Conservation (phyloP, 2,113 vertebrate species). For the Dipodomys merriami region DNA sequence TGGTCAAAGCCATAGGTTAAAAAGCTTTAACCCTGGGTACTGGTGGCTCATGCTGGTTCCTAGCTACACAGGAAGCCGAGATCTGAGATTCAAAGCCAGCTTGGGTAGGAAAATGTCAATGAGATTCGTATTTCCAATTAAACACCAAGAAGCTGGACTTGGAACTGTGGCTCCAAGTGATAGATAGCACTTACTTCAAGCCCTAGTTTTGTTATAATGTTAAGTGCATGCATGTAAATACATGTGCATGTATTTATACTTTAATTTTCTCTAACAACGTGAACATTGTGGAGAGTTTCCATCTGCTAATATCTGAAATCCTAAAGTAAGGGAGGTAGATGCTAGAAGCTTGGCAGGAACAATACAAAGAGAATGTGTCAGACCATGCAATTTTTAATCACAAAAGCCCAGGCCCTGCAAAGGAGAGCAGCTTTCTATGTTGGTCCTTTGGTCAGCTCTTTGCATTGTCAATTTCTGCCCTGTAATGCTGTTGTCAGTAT, state of each 20-base stretch:
- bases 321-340: constrained; percentile 61
- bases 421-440: constrained; percentile 83
- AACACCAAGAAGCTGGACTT: too few species aligned
- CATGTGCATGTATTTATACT: not conserved
- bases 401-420: constrained; percentile 85
- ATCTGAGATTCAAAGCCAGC: too few species aligned
- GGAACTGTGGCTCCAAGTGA: too few species aligned
- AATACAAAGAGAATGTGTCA: constrained; percentile 80
- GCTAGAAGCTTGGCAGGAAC: constrained; percentile 71
- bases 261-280: constrained; percentile 35
- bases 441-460: constrained; percentile 88
- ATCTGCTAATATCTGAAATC: constrained; percentile 6
- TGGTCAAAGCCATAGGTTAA: not conserved
- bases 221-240: too few species aligned
- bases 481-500: constrained; percentile 88
- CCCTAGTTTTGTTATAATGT: too few species aligned
- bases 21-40: not conserved
- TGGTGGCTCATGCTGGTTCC: too few species aligned
- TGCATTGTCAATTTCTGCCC: constrained; percentile 87
- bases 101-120: too few species aligned
- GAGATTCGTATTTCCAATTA: too few species aligned
- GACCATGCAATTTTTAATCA: constrained; percentile 82
- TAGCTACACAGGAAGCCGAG: too few species aligned
- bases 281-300: constrained; percentile 29
- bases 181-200: too few species aligned